These are phyloP conservation scores for Tadarida brasiliensis DNA, from an alignment of 2,797 vertebrate species.

Conservation along the genomic window DNA sequence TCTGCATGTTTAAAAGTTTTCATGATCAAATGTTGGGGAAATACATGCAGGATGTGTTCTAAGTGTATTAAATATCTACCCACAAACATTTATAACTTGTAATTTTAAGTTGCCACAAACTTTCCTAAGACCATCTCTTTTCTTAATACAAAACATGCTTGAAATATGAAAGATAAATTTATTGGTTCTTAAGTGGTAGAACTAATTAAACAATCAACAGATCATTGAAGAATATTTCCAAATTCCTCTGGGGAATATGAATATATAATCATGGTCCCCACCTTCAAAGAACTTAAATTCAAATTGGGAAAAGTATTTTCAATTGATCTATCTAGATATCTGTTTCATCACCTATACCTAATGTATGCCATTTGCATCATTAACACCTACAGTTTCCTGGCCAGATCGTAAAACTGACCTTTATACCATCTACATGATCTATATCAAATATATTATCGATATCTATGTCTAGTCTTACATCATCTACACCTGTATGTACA, in stretches of 20 bases:
- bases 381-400: background rate
- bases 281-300: constrained; percentile 40
- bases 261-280: background rate
- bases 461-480: background rate
- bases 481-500: background rate
- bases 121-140: background rate
- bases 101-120: constrained; percentile 12
- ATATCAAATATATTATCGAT: background rate
- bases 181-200: background rate
- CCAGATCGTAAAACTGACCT: background rate
- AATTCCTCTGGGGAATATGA: background rate
- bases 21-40: background rate
- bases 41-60: background rate
- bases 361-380: background rate
- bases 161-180: background rate
- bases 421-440: background rate
- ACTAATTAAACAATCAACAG: constrained; percentile 24
- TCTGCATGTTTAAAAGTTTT: constrained; percentile 31
- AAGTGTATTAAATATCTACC: constrained; percentile 15
- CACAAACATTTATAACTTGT: background rate
- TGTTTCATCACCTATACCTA: background rate
- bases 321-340: background rate
- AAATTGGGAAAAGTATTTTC: background rate
- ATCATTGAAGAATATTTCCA: background rate
- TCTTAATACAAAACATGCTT: background rate